These are phyloP conservation scores for Tricholauxania praeusta DNA, from an alignment of 2,888 invertebrate species.

Conservation along the genomic window DNA sequence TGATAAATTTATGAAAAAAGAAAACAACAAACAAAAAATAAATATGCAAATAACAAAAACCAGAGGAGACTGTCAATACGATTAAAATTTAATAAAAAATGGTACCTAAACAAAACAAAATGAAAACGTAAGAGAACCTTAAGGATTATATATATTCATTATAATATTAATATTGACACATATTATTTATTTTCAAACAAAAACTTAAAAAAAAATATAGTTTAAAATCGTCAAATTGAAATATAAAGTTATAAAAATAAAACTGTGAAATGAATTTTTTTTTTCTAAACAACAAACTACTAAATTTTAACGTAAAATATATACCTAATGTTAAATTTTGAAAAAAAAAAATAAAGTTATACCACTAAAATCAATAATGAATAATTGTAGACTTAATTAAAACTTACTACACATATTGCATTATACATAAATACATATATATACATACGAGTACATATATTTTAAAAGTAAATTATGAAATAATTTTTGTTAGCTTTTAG, in stretches of 20 bases:
- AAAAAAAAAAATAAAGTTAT: constrained; percentile 13
- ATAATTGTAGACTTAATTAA: constrained; percentile 27
- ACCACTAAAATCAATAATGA: constrained; percentile 1
- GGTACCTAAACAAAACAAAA: constrained; percentile 32
- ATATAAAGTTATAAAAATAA: constrained; percentile 1
- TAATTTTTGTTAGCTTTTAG: constrained; percentile 27
- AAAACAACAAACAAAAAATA: constrained; percentile 39
- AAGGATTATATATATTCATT: constrained; percentile 21
- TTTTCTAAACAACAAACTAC: background rate
- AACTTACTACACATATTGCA: constrained; percentile 22
- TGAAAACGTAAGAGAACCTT: constrained; percentile 27
- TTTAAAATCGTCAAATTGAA: constrained; percentile 5
- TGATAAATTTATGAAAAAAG: constrained; percentile 36
- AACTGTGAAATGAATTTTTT: constrained; percentile 8
- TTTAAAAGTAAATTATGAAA: constrained; percentile 1
- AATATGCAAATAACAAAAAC: constrained; percentile 40
- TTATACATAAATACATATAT: constrained; percentile 17
- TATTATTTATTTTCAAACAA: constrained; percentile 33
- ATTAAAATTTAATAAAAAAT: constrained; percentile 38
- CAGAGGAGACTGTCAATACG: constrained; percentile 53
- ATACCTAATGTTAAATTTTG: constrained; percentile 4
- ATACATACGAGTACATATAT: constrained; percentile 16
- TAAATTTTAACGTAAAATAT: constrained; percentile 23
- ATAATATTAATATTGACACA: constrained; percentile 19
- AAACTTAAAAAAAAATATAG: constrained; percentile 10